Percentiles rank a stretch among this genome's conserved stretches.
phyloP scores from a whole-genome alignment of 2,888 invertebrate species.

The Cephus pygmeus region DNA sequence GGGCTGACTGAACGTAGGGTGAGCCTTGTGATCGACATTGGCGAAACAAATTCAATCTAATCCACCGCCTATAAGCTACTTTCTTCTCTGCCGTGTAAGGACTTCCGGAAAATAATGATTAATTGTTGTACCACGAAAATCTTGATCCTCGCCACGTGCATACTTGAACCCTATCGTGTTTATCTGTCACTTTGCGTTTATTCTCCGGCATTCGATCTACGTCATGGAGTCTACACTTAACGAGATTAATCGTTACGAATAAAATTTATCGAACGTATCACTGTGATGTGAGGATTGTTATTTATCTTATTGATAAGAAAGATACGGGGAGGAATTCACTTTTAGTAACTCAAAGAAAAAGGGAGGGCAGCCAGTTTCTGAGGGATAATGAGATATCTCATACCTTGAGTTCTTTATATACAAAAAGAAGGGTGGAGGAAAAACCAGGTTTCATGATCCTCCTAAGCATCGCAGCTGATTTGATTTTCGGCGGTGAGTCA shows the following conservation, averaged over 20 bases:
- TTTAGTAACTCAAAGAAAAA: not conserved
- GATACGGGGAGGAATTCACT: not conserved
- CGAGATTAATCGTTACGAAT: not conserved
- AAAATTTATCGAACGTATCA: not conserved
- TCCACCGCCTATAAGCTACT: not conserved
- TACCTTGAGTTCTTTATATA: not conserved
- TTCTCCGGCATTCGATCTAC: not conserved
- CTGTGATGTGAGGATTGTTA: not conserved
- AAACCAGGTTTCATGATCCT: not conserved
- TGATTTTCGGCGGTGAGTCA: not conserved
- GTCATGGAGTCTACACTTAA: not conserved
- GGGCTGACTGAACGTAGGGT: not conserved
- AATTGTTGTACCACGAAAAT: conserved; percentile 31
- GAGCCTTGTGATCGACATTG: conserved; percentile 26
- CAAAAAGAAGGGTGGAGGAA: not conserved
- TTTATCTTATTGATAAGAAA: not conserved
- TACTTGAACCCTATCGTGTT: not conserved
- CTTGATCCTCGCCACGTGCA: conserved; percentile 41
- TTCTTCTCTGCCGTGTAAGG: conserved; percentile 2
- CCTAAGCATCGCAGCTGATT: not conserved
- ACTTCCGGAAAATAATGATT: conserved; percentile 32
- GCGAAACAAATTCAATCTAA: conserved; percentile 41
- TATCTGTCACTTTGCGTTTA: not conserved
- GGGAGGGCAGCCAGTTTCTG: not conserved
- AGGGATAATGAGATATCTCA: not conserved